phyloP scores from a whole-genome alignment of 2,113 vertebrate genomes.

The Prochilodus magdalenae region DNA sequence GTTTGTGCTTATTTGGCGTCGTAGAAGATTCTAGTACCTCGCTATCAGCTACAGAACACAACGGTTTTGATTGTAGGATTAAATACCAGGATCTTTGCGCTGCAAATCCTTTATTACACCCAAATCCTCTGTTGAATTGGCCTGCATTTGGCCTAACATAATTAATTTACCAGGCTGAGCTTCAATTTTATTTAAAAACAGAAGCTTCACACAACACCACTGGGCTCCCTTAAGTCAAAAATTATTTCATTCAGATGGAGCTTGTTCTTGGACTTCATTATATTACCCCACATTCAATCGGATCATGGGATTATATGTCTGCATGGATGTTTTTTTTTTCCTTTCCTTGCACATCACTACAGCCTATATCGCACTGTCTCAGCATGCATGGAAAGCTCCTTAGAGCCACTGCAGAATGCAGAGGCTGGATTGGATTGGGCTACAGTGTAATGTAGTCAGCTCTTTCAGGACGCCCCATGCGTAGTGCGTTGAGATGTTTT shows the following conservation, averaged over 20 bases:
- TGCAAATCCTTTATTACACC: conserved; percentile 65
- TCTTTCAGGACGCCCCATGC: conserved; percentile 1
- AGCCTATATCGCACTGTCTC: conserved; percentile 18
- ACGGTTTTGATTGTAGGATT: conserved; percentile 52
- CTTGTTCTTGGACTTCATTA: conserved; percentile 37
- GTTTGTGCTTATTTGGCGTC: not conserved
- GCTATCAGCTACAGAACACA: not conserved
- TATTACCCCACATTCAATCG: conserved; percentile 44
- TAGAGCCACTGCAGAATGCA: conserved; percentile 9
- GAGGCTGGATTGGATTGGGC: not conserved
- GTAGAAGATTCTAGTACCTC: not conserved
- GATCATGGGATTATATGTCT: conserved; percentile 39
- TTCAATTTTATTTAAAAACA: conserved; percentile 63
- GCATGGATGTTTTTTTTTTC: conserved; percentile 15
- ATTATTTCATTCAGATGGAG: conserved; percentile 47
- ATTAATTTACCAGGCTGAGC: conserved; percentile 69
- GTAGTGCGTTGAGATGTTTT: conserved; percentile 19
- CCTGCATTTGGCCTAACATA: conserved; percentile 48
- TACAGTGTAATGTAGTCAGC: conserved; percentile 1
- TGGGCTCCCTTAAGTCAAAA: conserved; percentile 13
- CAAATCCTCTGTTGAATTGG: conserved; percentile 64
- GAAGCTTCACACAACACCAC: conserved; percentile 29
- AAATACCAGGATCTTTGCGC: conserved; percentile 48
- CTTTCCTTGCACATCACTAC: not conserved
- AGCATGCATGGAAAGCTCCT: conserved; percentile 8